Percentiles rank a stretch among this genome's conserved stretches.
phyloP scores from a whole-genome alignment of 2,797 vertebrate genomes.

The Coracias cyanogaster region DNA sequence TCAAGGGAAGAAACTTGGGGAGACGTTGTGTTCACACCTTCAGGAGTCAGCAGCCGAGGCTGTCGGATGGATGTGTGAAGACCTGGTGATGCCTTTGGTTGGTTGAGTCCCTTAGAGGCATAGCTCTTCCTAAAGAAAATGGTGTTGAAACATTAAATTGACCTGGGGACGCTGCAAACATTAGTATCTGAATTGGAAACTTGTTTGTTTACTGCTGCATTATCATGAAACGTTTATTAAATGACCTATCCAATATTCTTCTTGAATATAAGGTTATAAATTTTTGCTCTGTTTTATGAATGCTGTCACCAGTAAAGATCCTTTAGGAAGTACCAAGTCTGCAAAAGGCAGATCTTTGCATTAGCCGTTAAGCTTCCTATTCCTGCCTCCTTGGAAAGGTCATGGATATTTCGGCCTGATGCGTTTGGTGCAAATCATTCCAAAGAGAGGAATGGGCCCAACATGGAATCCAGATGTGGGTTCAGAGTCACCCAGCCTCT shows the following conservation, averaged over 20 bases:
- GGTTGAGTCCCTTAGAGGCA: rapidly evolving
- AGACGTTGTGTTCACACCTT: rapidly evolving
- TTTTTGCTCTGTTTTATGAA: background rate
- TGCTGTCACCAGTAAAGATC: background rate
- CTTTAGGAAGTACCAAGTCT: background rate
- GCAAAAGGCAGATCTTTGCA: background rate
- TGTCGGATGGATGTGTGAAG: rapidly evolving
- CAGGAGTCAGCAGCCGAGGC: rapidly evolving
- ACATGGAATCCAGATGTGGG: constrained; percentile 58
- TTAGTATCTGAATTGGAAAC: background rate
- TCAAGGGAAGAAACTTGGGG: background rate
- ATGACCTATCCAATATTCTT: background rate
- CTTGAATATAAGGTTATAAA: background rate
- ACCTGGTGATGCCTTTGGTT: background rate
- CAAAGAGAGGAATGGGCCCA: background rate
- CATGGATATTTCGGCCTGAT: background rate
- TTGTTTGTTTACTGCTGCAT: rapidly evolving
- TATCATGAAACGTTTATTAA: background rate
- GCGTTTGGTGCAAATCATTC: background rate
- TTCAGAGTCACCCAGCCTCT: background rate
- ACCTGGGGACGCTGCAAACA: rapidly evolving
- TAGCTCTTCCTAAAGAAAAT: background rate
- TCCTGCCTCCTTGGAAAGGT: background rate
- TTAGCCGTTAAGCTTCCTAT: background rate
- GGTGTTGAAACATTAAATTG: rapidly evolving